phyloP scores from a whole-genome alignment of 2,113 vertebrate species.

The Haplochromis burtoni region DNA sequence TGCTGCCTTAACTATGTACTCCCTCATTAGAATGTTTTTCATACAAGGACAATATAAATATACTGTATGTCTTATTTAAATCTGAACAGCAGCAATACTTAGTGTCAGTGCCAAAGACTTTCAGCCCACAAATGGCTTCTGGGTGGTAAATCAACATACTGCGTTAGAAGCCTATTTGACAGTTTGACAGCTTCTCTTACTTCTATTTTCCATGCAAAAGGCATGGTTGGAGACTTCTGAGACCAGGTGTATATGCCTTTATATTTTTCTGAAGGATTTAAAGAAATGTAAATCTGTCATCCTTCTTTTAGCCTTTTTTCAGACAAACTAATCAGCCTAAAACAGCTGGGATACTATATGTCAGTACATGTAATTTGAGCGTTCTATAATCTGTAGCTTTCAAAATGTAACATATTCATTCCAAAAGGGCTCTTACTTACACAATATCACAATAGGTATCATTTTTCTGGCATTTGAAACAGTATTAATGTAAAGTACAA shows the following conservation, averaged over 20 bases:
- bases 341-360: background rate
- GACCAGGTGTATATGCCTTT: background rate
- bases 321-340: background rate
- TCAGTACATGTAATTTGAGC: background rate
- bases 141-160: background rate
- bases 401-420: background rate
- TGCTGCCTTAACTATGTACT: background rate
- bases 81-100: background rate
- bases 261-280: background rate
- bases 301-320: background rate
- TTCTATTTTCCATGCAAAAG: background rate
- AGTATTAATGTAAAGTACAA: background rate
- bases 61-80: background rate
- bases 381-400: background rate
- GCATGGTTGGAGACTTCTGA: background rate
- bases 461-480: background rate
- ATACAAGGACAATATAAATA: constrained; percentile 9
- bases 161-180: constrained; percentile 1
- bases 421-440: background rate
- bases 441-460: background rate
- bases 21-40: constrained; percentile 12
- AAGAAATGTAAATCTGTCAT: background rate
- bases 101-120: background rate
- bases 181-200: constrained; percentile 23
- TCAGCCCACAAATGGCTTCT: background rate